Evolutionary conservation across 1,140 invertebrate species (phyloP).

Genomic region (Gryon sp.): DNA sequence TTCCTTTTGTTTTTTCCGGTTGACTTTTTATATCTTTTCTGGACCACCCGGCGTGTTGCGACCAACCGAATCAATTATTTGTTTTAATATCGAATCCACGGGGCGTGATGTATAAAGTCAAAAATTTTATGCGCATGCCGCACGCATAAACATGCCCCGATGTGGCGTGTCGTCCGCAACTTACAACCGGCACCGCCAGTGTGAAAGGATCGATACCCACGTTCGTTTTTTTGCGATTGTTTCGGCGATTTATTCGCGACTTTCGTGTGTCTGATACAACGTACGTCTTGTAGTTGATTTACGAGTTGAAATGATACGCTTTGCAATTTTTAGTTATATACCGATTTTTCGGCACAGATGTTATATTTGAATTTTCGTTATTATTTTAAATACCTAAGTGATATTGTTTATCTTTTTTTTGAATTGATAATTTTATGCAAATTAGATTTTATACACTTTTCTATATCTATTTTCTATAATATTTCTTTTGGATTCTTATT

Average conservation of each 20-base stretch:
- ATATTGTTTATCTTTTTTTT: too few relatives aligned
- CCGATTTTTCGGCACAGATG: too few relatives aligned
- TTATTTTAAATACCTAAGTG: too few relatives aligned
- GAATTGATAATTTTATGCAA: too few relatives aligned
- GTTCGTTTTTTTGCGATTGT: slow-evolving; percentile 14
- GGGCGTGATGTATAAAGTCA: slow-evolving; percentile 73
- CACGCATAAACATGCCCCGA: slow-evolving; percentile 20
- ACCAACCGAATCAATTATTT: slow-evolving; percentile 79
- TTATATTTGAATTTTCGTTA: too few relatives aligned
- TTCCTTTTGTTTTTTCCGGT: not conserved
- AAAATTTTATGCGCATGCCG: slow-evolving; percentile 17
- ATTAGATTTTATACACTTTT: too few relatives aligned
- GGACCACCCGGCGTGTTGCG: slow-evolving; percentile 75
- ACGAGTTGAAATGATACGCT: too few relatives aligned
- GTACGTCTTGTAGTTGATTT: too few relatives aligned
- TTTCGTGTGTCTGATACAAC: too few relatives aligned
- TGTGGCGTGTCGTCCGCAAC: slow-evolving; percentile 11
- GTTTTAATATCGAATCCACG: slow-evolving; percentile 79
- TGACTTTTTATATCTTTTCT: not conserved
- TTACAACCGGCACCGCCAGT: slow-evolving; percentile 32
- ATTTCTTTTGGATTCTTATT: too few relatives aligned
- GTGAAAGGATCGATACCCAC: slow-evolving; percentile 4
- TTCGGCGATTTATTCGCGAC: slow-evolving; percentile 13
- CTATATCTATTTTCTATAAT: too few relatives aligned
- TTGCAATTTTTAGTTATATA: too few relatives aligned